Evolutionary conservation across 2,797 vertebrate genomes (phyloP), one percentile per base, ranked within the genome.

Genomic region (Streptopelia turtur): DNA sequence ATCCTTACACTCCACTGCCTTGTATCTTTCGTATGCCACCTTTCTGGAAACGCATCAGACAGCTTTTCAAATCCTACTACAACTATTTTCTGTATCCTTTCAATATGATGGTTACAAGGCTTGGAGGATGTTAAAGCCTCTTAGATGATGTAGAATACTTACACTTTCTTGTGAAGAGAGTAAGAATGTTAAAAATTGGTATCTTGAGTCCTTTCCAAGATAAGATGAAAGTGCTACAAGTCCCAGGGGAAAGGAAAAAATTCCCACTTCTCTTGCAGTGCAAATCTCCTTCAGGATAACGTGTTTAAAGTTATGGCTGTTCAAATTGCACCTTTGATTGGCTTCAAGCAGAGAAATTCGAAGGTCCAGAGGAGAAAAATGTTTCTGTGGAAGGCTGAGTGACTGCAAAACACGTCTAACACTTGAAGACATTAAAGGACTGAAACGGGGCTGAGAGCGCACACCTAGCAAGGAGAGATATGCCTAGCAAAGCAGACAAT

Each of bases 161-260:
- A 75, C 39, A 55, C 45, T 68, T 87, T 41, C 61, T 88, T 89
- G 75, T 89, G 59, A 80, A 55, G 60, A 74, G 45, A 94, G 25
- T 16, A 90, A 86, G 65, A 94, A 91, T 63, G 52, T 57, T 47
- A 82, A 87, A 86, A 90, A 87, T 15, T 5, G 11, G 11, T 91
- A n/a, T 41, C 31, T 90, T 91, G 90, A 35, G 56, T 83, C 60
- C 56, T 89, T 88, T 91, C 90, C 89, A 95, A 94, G 41, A 22
- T 76, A 87, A 90, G 77, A 83, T 56, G 52, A 39, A 94, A 87
- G 63, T 66, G 66, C 63, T 86, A 70, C 24, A 88, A 90, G 50
- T 91, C 69, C 33, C 57, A 76, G 1, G 8, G 35, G 70, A 79
- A 79, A 53, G 52, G 43, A 68, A 93, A 93, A 93, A 90, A 93